Evolutionary conservation across 2,113 vertebrate species (phyloP).

Genomic region (Vidua chalybeata): DNA sequence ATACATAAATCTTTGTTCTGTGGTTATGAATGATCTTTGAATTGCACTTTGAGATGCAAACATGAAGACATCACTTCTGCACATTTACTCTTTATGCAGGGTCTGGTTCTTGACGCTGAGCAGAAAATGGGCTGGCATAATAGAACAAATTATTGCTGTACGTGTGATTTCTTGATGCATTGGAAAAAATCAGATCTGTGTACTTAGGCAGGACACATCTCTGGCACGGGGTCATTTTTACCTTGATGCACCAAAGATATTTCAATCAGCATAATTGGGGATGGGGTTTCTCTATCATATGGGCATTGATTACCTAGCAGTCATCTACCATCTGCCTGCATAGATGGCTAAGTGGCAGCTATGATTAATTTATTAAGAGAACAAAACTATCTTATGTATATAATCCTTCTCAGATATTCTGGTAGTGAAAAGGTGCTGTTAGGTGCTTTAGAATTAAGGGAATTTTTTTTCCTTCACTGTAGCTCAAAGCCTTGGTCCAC

Average conservation of each 20-base stretch:
- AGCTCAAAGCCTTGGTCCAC: background rate
- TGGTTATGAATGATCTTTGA: background rate
- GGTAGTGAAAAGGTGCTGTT: background rate
- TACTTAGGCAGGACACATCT: background rate
- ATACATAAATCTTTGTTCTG: background rate
- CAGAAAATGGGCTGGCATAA: background rate
- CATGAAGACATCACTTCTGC: background rate
- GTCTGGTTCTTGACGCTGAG: background rate
- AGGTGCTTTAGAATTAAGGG: background rate
- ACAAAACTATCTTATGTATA: background rate
- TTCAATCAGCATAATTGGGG: background rate
- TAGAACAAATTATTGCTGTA: background rate
- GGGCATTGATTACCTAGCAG: background rate
- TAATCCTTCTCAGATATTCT: background rate
- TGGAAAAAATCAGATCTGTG: background rate
- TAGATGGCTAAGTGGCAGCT: background rate
- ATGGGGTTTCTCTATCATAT: background rate
- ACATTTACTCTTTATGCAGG: background rate
- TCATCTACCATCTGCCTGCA: background rate
- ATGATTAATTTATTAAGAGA: background rate
- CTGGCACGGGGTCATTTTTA: background rate
- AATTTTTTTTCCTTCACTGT: rapidly evolving
- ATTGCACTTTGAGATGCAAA: background rate
- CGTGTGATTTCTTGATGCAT: background rate
- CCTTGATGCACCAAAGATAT: background rate